phyloP scores from a whole-genome alignment of 1,140 invertebrate genomes.

The Argopecten irradians region DNA sequence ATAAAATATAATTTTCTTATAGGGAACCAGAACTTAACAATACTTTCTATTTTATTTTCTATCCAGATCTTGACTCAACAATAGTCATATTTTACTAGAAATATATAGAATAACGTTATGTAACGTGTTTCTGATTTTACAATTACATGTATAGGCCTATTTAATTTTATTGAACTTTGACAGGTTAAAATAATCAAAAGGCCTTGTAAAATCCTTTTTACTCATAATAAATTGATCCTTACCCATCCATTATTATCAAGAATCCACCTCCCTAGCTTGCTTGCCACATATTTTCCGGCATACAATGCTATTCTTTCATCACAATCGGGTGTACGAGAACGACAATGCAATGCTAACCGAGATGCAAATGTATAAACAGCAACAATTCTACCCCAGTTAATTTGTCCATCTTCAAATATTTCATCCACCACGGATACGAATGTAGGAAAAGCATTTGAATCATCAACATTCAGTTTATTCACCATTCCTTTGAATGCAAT shows the following conservation, averaged over 20 bases:
- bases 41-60: too few species aligned
- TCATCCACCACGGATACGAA: conserved; percentile 81
- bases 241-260: conserved; percentile 78
- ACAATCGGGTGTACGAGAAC: conserved; percentile 75
- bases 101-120: too few species aligned
- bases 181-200: too few species aligned
- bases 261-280: conserved; percentile 76
- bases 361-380: conserved; percentile 82
- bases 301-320: conserved; percentile 74
- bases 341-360: conserved; percentile 79
- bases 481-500: conserved; percentile 82
- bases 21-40: too few species aligned
- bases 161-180: too few species aligned
- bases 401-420: conserved; percentile 79
- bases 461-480: conserved; percentile 79
- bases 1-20: too few species aligned
- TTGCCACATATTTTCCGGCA: conserved; percentile 76
- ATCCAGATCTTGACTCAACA: too few species aligned
- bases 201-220: too few species aligned
- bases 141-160: too few species aligned
- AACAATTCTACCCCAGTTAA: conserved; percentile 82
- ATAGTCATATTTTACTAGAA: too few species aligned
- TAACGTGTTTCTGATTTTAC: too few species aligned
- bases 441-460: conserved; percentile 79
- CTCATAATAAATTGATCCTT: conserved; percentile 66